Percentiles rank a stretch among this genome's conserved stretches.
Evolutionary conservation across 2,113 vertebrate species (phyloP).

Genomic region (Aepyceros melampus): DNA sequence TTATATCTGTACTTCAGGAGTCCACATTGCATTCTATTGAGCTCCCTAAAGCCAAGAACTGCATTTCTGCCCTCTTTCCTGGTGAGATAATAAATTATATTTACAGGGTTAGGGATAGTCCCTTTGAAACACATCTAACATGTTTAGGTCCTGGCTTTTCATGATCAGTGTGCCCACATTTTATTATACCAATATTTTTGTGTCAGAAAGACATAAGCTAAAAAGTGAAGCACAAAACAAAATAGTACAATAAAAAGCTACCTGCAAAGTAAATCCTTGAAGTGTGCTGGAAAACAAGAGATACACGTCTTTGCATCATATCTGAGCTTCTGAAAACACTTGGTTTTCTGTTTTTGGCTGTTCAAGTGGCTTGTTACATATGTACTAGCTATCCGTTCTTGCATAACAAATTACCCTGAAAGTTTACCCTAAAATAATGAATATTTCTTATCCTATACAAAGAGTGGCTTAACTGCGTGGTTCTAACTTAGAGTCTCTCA

Average conservation of each 20-base stretch:
- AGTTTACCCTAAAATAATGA: neutral
- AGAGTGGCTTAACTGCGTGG: neutral
- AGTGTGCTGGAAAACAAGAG: neutral
- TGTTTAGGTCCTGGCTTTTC: slow-evolving; percentile 44
- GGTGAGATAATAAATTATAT: slow-evolving; percentile 28
- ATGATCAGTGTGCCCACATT: neutral
- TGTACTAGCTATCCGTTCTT: neutral
- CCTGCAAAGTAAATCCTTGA: neutral
- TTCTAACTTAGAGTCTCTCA: neutral
- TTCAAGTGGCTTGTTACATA: neutral
- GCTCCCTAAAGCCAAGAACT: neutral
- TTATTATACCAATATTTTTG: slow-evolving; percentile 18
- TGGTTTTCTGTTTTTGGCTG: neutral
- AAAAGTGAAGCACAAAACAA: neutral
- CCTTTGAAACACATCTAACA: slow-evolving; percentile 6
- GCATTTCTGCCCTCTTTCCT: neutral
- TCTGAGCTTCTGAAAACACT: neutral
- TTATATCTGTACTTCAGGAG: neutral
- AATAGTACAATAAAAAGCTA: neutral
- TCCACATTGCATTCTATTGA: neutral
- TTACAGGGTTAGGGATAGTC: neutral
- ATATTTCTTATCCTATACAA: neutral
- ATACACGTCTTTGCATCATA: neutral
- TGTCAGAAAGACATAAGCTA: neutral
- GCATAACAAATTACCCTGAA: neutral